Evolutionary conservation across 2,888 invertebrate genomes (phyloP).

Genomic region (Junonia oenone): DNA sequence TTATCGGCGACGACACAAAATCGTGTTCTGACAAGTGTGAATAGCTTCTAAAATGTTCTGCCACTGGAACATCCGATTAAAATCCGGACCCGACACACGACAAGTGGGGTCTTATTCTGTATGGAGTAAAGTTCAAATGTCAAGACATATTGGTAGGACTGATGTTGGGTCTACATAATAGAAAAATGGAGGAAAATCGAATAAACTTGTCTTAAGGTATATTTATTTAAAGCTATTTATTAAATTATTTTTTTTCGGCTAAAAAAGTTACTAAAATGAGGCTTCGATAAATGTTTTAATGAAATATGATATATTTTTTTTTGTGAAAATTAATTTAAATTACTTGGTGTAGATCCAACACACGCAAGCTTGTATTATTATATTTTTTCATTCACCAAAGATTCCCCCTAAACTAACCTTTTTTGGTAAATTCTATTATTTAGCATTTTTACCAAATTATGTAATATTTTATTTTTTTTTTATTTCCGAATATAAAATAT

Average conservation of each 20-base stretch:
- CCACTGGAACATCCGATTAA: too few relatives aligned
- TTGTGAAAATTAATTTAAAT: neutral
- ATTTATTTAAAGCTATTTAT: neutral
- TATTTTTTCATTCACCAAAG: constrained; percentile 18
- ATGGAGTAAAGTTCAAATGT: neutral
- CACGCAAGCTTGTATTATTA: neutral
- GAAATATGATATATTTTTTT: neutral
- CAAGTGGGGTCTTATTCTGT: neutral
- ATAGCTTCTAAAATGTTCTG: too few relatives aligned
- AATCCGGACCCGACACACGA: too few relatives aligned
- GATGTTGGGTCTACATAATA: neutral
- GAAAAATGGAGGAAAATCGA: neutral
- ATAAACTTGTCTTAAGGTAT: neutral
- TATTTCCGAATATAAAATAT: neutral
- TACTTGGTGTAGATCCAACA: neutral
- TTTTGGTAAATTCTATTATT: neutral
- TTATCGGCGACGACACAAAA: too few relatives aligned
- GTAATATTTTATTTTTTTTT: neutral
- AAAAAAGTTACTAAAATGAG: neutral
- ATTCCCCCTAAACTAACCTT: neutral
- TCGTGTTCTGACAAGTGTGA: too few relatives aligned
- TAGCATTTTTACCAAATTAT: neutral
- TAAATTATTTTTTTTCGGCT: neutral
- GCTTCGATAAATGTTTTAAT: neutral
- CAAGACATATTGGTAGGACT: neutral